phyloP scores from a whole-genome alignment of 2,113 vertebrate genomes.

The Anseranas semipalmata region DNA sequence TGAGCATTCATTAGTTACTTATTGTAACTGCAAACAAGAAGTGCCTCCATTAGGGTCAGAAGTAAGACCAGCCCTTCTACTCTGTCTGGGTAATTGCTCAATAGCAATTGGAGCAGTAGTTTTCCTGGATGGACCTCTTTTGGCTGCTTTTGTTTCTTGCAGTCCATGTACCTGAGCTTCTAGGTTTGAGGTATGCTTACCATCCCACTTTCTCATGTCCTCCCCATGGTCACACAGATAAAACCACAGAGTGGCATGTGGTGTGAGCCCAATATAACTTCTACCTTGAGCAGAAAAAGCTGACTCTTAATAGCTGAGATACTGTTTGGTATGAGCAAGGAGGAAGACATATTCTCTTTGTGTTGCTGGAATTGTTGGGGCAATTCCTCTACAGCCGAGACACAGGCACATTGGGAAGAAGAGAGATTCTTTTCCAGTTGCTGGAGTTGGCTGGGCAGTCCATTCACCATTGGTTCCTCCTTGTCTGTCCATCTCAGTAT shows the following conservation, averaged over 20 bases:
- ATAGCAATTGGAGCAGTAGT: background rate
- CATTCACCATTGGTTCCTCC: background rate
- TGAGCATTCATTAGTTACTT: background rate
- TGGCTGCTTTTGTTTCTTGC: background rate
- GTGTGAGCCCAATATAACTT: background rate
- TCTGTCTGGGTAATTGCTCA: background rate
- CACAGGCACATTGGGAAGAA: background rate
- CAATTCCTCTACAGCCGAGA: background rate
- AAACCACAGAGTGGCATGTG: background rate
- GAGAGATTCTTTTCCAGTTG: background rate
- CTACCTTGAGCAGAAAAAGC: background rate
- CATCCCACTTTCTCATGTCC: background rate
- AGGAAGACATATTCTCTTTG: background rate
- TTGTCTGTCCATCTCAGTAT: background rate
- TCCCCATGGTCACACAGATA: background rate
- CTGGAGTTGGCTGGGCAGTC: background rate
- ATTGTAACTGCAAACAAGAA: background rate
- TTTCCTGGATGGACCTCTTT: background rate
- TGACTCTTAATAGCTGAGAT: background rate
- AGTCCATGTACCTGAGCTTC: background rate
- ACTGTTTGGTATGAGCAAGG: background rate
- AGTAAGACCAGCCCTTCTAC: background rate
- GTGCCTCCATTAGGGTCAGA: background rate
- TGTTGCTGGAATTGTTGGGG: background rate
- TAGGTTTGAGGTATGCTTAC: background rate